Percentiles rank a stretch among this genome's conserved stretches.
Conservation (phyloP, 2,797 vertebrate species). For the Apogon talboti region DNA sequence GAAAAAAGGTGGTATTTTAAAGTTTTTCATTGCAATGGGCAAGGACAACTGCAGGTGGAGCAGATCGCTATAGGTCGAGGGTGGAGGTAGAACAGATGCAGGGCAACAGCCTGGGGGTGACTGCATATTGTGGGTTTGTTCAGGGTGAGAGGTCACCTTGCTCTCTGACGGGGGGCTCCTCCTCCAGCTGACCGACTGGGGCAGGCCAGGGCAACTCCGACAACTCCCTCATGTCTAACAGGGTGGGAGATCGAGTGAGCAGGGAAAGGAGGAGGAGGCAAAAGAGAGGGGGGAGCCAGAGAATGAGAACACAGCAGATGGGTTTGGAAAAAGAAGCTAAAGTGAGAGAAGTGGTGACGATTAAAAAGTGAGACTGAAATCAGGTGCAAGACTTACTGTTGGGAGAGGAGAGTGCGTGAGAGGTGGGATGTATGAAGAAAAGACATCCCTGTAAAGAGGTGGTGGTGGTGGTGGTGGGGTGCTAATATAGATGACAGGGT, state of each 20-base stretch:
- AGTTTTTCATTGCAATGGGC: constrained; percentile 3
- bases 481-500: constrained; percentile 35
- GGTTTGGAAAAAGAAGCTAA: constrained; percentile 42
- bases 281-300: constrained; percentile 44
- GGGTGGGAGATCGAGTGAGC: constrained; percentile 13
- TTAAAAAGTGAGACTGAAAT: constrained; percentile 35
- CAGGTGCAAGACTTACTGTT: constrained; percentile 23
- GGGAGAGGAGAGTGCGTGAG: background rate
- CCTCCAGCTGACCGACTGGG: constrained; percentile 83
- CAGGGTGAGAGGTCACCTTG: constrained; percentile 83
- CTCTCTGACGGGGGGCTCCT: constrained; percentile 78
- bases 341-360: constrained; percentile 33
- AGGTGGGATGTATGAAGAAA: constrained; percentile 14
- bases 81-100: constrained; percentile 58
- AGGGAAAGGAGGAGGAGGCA: constrained; percentile 24
- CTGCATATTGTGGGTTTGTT: constrained; percentile 40
- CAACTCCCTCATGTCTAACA: constrained; percentile 81
- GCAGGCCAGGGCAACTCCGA: constrained; percentile 83
- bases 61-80: constrained; percentile 7
- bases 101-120: constrained; percentile 44
- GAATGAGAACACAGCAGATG: constrained; percentile 70
- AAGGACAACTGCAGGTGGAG: constrained; percentile 36
- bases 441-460: constrained; percentile 10
- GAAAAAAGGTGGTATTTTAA: too few species aligned
- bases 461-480: background rate